Conservation (phyloP, 2,113 vertebrate genomes). For the Micronisus gabar region DNA sequence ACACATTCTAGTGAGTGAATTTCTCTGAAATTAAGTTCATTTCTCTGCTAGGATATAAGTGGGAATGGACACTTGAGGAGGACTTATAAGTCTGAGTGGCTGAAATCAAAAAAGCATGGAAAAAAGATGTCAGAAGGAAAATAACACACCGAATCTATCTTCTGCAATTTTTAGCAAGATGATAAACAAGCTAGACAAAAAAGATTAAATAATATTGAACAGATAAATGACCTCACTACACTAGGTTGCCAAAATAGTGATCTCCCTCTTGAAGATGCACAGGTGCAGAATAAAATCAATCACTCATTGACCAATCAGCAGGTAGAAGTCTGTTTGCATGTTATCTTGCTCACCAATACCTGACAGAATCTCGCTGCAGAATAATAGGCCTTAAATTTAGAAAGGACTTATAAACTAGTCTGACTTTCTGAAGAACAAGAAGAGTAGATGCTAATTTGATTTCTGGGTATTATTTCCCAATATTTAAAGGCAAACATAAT, state of each 20-base stretch:
- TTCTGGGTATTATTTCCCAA: neutral
- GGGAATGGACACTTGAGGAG: neutral
- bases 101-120: neutral
- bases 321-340: neutral
- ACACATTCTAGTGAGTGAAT: neutral
- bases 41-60: neutral
- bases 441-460: neutral
- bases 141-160: neutral
- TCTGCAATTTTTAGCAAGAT: neutral
- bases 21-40: neutral
- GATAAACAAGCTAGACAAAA: neutral
- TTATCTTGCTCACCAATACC: neutral
- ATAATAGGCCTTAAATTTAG: neutral
- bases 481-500: neutral
- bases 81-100: neutral
- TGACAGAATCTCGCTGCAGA: neutral
- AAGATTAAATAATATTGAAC: neutral
- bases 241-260: neutral
- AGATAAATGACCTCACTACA: neutral
- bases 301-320: neutral
- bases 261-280: neutral
- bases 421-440: neutral
- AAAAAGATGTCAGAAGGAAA: neutral
- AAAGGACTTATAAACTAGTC: neutral
- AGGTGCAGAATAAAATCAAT: neutral